These are phyloP conservation scores for Melinaea menophilus DNA, from an alignment of 2,888 invertebrate species.

Conservation along the genomic window DNA sequence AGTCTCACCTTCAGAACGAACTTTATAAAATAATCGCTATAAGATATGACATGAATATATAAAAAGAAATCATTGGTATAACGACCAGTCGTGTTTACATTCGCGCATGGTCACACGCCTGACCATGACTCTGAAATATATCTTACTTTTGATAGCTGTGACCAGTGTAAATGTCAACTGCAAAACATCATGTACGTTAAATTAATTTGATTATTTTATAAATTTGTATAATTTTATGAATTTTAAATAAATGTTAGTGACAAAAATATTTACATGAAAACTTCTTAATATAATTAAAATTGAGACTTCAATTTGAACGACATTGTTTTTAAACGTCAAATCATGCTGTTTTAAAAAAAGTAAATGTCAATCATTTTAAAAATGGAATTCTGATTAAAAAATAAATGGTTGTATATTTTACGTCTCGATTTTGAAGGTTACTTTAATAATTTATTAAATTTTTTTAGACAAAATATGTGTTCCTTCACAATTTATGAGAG, in stretches of 20 bases:
- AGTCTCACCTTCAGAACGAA: slow-evolving; percentile 7
- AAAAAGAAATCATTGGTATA: slow-evolving; percentile 47
- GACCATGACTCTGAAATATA: slow-evolving; percentile 66
- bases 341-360: neutral
- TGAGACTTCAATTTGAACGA: no score
- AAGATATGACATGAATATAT: slow-evolving; percentile 47
- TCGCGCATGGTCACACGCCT: slow-evolving; percentile 54
- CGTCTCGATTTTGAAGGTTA: neutral
- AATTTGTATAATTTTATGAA: no score
- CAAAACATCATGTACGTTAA: slow-evolving; percentile 61
- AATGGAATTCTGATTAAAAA: neutral
- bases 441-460: neutral
- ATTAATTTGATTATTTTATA: slow-evolving; percentile 12
- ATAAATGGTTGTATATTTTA: neutral
- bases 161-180: slow-evolving; percentile 53
- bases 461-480: slow-evolving; percentile 85
- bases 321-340: neutral
- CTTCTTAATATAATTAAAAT: no score
- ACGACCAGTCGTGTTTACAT: slow-evolving; percentile 44
- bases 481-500: slow-evolving; percentile 79
- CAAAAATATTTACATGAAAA: no score
- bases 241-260: no score
- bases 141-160: slow-evolving; percentile 51
- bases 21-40: slow-evolving; percentile 8
- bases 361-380: neutral